Percentiles rank a stretch among this genome's conserved stretches.
These are phyloP conservation scores for Orchestes rusci DNA, from an alignment of 2,888 invertebrate species.

Conservation along the genomic window DNA sequence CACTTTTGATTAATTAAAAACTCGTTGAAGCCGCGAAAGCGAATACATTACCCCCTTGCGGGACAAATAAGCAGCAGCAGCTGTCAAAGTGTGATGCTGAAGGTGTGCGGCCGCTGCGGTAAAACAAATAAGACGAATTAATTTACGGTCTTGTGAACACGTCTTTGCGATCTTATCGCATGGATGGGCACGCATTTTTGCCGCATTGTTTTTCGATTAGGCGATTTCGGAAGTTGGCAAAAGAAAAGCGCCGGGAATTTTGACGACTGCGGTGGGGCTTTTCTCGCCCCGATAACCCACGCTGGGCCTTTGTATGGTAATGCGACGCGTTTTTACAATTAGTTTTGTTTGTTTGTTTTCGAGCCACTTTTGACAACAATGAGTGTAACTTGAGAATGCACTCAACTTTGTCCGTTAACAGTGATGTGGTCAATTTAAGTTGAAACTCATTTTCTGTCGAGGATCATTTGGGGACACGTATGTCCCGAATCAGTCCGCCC, in stretches of 20 bases:
- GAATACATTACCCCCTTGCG: constrained; percentile 22
- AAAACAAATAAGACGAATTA: constrained; percentile 27
- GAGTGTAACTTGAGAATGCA: no score
- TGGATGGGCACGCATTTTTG: constrained; percentile 20
- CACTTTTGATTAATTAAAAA: constrained; percentile 26
- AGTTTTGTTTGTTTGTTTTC: no score
- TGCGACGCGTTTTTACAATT: constrained; percentile 12
- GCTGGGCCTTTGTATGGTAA: constrained; percentile 12
- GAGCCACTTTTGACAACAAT: no score
- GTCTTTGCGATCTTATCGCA: constrained; percentile 31
- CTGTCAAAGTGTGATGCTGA: constrained; percentile 1
- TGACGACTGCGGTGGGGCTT: constrained; percentile 18
- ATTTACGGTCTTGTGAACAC: constrained; percentile 35
- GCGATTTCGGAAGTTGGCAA: constrained; percentile 13
- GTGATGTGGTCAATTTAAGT: no score
- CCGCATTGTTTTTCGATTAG: constrained; percentile 20
- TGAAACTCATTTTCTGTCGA: no score
- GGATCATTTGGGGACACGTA: no score
- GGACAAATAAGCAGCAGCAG: no score
- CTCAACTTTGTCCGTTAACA: no score
- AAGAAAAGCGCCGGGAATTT: constrained; percentile 17
- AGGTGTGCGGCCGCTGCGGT: constrained; percentile 20
- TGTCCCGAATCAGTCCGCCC: constrained; percentile 18
- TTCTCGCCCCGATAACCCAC: constrained; percentile 15
- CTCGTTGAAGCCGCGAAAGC: constrained; percentile 22